Conservation (phyloP, 37 sponge, comb jelly and placozoan species). For the Beroe ovata region DNA sequence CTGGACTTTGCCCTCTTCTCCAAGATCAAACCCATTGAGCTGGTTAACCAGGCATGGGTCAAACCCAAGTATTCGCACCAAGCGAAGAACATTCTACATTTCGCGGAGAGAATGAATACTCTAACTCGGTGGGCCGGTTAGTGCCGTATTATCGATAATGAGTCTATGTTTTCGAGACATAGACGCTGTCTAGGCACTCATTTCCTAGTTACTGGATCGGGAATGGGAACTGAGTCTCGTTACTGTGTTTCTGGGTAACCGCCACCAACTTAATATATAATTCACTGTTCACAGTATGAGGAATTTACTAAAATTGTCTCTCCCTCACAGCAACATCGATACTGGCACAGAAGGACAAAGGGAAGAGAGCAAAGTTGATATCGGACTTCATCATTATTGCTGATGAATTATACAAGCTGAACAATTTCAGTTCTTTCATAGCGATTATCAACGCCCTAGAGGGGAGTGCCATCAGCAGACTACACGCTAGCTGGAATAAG, state of each 20-base stretch:
- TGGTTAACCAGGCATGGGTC: constrained; percentile 90
- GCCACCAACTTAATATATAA: too few species aligned
- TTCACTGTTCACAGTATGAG: too few species aligned
- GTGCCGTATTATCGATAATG: constrained; percentile 73
- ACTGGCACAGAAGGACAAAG: constrained; percentile 70
- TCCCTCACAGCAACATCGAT: constrained; percentile 49
- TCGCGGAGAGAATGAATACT: constrained; percentile 90
- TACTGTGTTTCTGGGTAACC: too few species aligned
- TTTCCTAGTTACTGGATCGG: too few species aligned
- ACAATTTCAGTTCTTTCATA: constrained; percentile 88
- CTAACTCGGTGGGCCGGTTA: constrained; percentile 92
- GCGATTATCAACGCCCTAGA: constrained; percentile 81
- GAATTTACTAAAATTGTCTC: too few species aligned
- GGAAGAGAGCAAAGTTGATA: constrained; percentile 78
- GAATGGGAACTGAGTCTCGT: too few species aligned
- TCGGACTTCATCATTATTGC: constrained; percentile 78
- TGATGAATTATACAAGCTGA: constrained; percentile 75
- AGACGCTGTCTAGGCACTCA: too few species aligned
- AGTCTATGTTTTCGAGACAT: constrained; percentile 74
- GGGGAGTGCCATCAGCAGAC: constrained; percentile 78
- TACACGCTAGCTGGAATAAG: constrained; percentile 82
- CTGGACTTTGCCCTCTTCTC: constrained; percentile 87
- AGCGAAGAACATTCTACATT: constrained; percentile 80
- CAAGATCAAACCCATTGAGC: constrained; percentile 87
- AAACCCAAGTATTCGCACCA: constrained; percentile 84